Conservation (phyloP, 1,140 invertebrate genomes). For the Drosophila ohnishii region DNA sequence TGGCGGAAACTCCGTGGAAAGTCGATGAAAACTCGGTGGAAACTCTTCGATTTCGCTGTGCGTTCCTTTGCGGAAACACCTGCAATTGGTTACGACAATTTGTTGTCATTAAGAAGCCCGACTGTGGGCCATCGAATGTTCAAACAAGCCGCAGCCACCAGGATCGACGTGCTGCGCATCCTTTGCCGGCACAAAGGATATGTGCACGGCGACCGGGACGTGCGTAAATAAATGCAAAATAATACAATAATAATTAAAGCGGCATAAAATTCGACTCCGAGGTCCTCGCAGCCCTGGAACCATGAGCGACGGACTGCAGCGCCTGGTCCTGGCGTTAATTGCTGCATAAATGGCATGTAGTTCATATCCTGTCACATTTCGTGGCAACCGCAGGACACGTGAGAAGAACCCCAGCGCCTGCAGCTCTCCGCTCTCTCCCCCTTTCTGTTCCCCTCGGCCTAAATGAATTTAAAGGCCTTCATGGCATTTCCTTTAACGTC, state of each 20-base stretch:
- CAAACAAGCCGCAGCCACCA: slow-evolving; percentile 47
- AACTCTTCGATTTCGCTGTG: slow-evolving; percentile 36
- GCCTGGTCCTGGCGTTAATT: slow-evolving; percentile 71
- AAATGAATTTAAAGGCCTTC: slow-evolving; percentile 76
- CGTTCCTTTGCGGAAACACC: slow-evolving; percentile 50
- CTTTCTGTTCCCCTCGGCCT: slow-evolving; percentile 25
- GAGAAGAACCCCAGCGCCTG: slow-evolving; percentile 12
- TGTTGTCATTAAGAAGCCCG: slow-evolving; percentile 65
- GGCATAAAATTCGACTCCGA: slow-evolving; percentile 36
- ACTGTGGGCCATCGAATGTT: slow-evolving; percentile 28
- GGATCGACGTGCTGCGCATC: slow-evolving; percentile 23
- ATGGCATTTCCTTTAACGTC: slow-evolving; percentile 59
- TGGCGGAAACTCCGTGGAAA: not conserved
- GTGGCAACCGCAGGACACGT: slow-evolving; percentile 52
- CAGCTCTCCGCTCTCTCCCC: slow-evolving; percentile 9
- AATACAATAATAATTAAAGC: slow-evolving; percentile 80
- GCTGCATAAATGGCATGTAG: slow-evolving; percentile 77
- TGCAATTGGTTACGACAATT: slow-evolving; percentile 72
- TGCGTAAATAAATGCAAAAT: slow-evolving; percentile 78
- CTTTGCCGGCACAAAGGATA: slow-evolving; percentile 37
- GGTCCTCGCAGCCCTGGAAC: slow-evolving; percentile 7
- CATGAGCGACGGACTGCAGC: slow-evolving; percentile 18
- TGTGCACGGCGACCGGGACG: slow-evolving; percentile 16
- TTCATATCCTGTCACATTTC: slow-evolving; percentile 76
- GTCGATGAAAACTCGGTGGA: slow-evolving; percentile 1